Evolutionary conservation across 1,140 invertebrate species (phyloP).

Genomic region (Plectrocnemia conspersa): DNA sequence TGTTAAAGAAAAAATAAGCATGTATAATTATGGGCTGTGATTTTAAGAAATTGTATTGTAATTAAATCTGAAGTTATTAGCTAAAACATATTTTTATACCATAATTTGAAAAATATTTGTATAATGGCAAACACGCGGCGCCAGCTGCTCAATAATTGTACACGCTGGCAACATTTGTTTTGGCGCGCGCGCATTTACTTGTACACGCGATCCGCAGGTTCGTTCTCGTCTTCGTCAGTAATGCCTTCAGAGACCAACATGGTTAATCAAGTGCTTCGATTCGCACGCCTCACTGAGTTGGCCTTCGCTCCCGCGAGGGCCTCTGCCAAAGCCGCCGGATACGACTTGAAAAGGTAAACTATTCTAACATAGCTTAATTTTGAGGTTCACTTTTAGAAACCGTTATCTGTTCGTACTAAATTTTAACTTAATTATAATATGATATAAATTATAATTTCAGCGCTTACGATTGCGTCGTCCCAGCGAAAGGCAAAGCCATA

Average conservation of each 20-base stretch:
- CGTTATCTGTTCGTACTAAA: background rate
- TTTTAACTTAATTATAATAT: no score
- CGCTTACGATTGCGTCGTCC: slow-evolving; percentile 82
- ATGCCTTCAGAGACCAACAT: slow-evolving; percentile 44
- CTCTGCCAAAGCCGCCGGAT: slow-evolving; percentile 81
- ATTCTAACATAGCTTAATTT: background rate
- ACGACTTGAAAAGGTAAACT: slow-evolving; percentile 84
- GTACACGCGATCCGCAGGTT: background rate
- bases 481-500: slow-evolving; percentile 77
- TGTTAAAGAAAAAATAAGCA: no score
- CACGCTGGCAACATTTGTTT: no score
- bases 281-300: slow-evolving; percentile 72
- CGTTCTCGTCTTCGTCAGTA: background rate
- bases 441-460: slow-evolving; percentile 58
- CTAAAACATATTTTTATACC: no score
- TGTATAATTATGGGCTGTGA: no score
- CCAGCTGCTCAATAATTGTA: no score
- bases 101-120: no score
- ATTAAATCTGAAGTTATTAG: no score
- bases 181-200: background rate
- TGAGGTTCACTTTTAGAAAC: background rate
- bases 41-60: no score
- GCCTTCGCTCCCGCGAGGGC: slow-evolving; percentile 79
- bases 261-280: slow-evolving; percentile 55
- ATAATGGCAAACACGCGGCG: no score